Base-by-base conservation (phyloP, 2,113 vertebrate genomes). In the Rhinolophus ferrumequinum region DNA sequence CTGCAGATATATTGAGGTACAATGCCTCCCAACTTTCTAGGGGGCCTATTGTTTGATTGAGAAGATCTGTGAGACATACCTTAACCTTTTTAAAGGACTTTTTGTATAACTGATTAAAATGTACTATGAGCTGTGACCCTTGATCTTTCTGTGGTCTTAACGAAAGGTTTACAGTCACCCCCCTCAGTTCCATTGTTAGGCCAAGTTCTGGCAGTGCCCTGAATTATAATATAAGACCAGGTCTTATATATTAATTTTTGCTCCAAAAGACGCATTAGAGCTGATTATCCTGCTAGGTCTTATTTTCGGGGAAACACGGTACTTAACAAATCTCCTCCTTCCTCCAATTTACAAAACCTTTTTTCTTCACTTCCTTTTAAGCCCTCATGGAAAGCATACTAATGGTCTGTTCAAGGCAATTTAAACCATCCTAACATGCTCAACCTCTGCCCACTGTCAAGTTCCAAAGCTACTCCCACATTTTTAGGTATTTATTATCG, bases 331-430 rank as follows among this genome's bases (percentile, higher is more conserved):
- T 30, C 69, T 88, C 21, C 33, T 58, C 14, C 8, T 88, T 60
- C 70, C 24, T 91, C 15, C n/a, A 35, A 30, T 81, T 92, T 88
- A 60, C 58, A 96, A 94, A 89, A 75, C 12, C 15, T 67, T 81
- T 81, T 90, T 93, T 70, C 52, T 33, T 90, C 35, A 76, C 26
- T 87, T 97, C 24, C 72, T 56, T 89, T 72, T 93, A n/a, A 91
- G 30, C 18, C 72, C 3, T 94, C 28, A 56, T 10, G 16, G 72
- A 21, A 58, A 95, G 41, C 41, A 41, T 79, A 24, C 75, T 82
- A 79, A 76, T 16, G 64, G 15, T 93, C 21, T 69, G 19, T 90
- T 90, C 69, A 82, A 21, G 28, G 47, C 22, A 67, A 52, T 62
- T 67, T 85, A 90, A 60, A 52, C 24, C 80, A 93, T 97, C 54